These are phyloP conservation scores for Ctenomys sociabilis DNA, from an alignment of 2,113 vertebrate genomes.

Conservation along the genomic window DNA sequence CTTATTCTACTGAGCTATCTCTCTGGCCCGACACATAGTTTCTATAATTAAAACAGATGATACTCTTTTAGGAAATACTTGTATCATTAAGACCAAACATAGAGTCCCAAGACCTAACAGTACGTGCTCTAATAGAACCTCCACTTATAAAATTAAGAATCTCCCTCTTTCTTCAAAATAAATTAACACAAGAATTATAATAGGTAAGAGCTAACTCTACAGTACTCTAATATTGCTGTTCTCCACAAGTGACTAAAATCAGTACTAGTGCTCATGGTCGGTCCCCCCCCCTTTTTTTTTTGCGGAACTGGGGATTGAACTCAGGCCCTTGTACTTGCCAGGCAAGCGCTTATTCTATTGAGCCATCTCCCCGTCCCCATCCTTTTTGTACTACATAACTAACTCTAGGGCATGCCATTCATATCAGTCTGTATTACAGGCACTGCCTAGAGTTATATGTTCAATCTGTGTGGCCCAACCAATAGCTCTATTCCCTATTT, in stretches of 20 bases:
- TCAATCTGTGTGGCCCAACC: neutral
- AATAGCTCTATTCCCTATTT: neutral
- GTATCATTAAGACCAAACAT: conserved; percentile 34
- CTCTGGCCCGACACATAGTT: neutral
- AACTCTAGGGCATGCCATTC: neutral
- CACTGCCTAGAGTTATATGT: neutral
- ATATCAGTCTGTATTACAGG: neutral
- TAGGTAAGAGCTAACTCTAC: neutral
- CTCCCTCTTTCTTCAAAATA: conserved; percentile 38
- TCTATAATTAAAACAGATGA: conserved; percentile 44
- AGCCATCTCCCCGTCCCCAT: too few species aligned
- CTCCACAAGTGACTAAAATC: neutral
- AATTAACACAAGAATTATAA: neutral
- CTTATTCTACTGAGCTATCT: too few species aligned
- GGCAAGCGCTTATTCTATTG: too few species aligned
- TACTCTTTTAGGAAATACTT: conserved; percentile 29
- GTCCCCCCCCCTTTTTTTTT: too few species aligned
- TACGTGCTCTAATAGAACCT: neutral
- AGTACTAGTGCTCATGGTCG: neutral
- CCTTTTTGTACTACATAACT: neutral
- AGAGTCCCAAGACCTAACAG: neutral
- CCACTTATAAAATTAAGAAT: conserved; percentile 28
- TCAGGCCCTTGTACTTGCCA: too few species aligned
- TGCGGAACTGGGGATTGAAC: too few species aligned
- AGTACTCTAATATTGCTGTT: neutral